phyloP scores from a whole-genome alignment of 2,797 vertebrate genomes.

The Xenops minutus region DNA sequence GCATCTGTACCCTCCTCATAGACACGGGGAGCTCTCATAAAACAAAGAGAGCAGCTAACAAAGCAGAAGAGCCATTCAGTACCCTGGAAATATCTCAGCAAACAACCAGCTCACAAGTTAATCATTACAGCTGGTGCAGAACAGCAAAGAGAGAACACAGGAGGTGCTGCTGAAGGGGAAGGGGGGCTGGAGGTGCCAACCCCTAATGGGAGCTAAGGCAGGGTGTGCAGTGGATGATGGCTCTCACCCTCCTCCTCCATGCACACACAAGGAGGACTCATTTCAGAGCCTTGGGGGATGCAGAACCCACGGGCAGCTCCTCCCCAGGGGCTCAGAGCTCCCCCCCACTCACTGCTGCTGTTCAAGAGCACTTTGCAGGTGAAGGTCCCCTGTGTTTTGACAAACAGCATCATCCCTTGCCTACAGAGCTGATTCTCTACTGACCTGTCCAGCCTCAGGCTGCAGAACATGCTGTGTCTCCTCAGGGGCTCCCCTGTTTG shows the following conservation, averaged over 20 bases:
- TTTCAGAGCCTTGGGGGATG: background rate
- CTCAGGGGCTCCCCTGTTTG: background rate
- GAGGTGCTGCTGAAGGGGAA: background rate
- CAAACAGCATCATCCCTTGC: background rate
- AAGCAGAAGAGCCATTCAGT: background rate
- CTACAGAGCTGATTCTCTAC: background rate
- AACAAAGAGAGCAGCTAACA: background rate
- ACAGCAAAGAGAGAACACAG: background rate
- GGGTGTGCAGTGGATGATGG: background rate
- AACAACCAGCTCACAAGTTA: accelerated
- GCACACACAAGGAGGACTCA: background rate
- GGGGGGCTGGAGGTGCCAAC: background rate
- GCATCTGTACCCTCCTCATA: background rate
- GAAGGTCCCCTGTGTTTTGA: background rate
- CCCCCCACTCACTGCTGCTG: background rate
- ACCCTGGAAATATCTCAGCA: background rate
- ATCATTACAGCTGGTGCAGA: background rate
- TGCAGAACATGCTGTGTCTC: background rate
- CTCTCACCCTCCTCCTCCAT: background rate
- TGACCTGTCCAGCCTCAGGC: accelerated
- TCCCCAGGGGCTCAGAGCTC: background rate
- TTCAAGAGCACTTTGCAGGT: background rate
- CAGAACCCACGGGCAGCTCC: background rate
- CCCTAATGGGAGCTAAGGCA: background rate
- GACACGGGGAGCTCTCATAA: background rate